These are phyloP conservation scores for Boleophthalmus pectinirostris DNA, from an alignment of 2,113 vertebrate species.

Conservation along the genomic window DNA sequence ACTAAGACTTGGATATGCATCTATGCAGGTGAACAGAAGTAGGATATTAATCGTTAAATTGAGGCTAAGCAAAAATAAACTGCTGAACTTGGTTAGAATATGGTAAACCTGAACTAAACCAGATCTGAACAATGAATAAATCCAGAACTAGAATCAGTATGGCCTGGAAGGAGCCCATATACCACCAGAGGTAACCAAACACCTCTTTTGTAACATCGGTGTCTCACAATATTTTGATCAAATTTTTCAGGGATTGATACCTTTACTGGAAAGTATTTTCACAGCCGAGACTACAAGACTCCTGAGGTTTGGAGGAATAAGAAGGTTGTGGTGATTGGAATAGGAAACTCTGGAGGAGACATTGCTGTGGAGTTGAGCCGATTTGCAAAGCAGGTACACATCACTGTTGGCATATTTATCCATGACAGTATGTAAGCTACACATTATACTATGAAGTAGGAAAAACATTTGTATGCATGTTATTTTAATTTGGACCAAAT, in stretches of 20 bases:
- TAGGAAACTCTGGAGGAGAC: conserved; percentile 92
- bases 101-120: neutral
- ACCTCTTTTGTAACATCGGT: neutral
- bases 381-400: conserved; percentile 85
- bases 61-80: neutral
- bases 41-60: too few relatives aligned
- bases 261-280: conserved; percentile 85
- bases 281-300: conserved; percentile 91
- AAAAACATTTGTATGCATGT: too few relatives aligned
- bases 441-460: neutral
- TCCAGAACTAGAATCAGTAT: neutral
- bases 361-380: conserved; percentile 92
- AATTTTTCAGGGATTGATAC: conserved; percentile 82
- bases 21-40: neutral
- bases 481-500: neutral
- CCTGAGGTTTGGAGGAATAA: conserved; percentile 79
- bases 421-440: neutral
- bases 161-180: neutral
- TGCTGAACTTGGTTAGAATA: neutral
- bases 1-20: neutral
- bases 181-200: neutral
- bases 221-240: neutral
- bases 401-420: neutral
- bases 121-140: neutral
- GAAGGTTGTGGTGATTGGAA: conserved; percentile 85